Conservation (phyloP, 2,797 vertebrate species). For the Acanthurus lineatus region DNA sequence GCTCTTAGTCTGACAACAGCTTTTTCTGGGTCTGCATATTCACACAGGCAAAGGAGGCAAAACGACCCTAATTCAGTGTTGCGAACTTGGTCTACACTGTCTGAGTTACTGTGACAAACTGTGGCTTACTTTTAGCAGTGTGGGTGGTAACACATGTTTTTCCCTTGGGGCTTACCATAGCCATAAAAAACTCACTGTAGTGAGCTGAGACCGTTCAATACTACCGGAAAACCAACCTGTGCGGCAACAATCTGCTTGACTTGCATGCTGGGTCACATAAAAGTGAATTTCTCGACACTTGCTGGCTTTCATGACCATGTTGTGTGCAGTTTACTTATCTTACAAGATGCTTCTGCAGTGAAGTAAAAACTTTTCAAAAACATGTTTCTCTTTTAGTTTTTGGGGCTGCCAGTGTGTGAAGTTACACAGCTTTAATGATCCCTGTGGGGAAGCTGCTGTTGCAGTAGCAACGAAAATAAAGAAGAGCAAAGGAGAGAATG, state of each 20-base stretch:
- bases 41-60: slow-evolving; percentile 21
- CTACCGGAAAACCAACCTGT: slow-evolving; percentile 6
- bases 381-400: slow-evolving; percentile 52
- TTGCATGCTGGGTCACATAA: slow-evolving; percentile 25
- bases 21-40: neutral
- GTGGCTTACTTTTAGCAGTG: slow-evolving; percentile 42
- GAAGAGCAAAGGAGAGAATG: slow-evolving; percentile 38
- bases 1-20: neutral
- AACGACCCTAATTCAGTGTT: slow-evolving; percentile 30
- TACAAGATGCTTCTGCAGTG: slow-evolving; percentile 35
- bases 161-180: neutral
- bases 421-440: slow-evolving; percentile 72
- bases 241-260: slow-evolving; percentile 1
- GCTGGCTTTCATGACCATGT: slow-evolving; percentile 12
- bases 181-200: slow-evolving; percentile 13
- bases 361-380: slow-evolving; percentile 54
- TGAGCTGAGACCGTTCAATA: slow-evolving; percentile 6
- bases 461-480: slow-evolving; percentile 54
- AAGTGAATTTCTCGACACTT: slow-evolving; percentile 11
- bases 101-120: slow-evolving; percentile 48
- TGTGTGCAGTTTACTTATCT: slow-evolving; percentile 33
- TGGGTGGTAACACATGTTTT: slow-evolving; percentile 41
- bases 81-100: slow-evolving; percentile 22
- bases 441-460: slow-evolving; percentile 63
- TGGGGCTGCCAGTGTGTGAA: slow-evolving; percentile 58